Conservation (phyloP, 2,888 invertebrate genomes). For the Philopedon plagiatum region DNA sequence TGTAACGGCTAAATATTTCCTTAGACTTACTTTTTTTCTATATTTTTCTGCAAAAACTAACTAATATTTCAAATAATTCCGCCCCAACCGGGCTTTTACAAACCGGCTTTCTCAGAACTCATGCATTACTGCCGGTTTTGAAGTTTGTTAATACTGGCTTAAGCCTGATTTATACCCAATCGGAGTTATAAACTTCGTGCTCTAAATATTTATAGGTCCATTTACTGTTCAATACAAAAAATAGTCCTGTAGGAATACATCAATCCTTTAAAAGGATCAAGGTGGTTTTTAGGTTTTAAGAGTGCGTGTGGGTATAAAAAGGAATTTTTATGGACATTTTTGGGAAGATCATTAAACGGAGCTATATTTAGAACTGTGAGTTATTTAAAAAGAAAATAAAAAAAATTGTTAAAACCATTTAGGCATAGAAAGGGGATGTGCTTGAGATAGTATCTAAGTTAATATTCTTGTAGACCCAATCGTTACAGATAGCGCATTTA, state of each 20-base stretch:
- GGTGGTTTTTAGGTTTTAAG: not conserved
- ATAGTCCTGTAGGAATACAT: conserved; percentile 17
- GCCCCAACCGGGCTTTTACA: not conserved
- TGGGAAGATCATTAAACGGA: no score
- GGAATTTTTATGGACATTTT: not conserved
- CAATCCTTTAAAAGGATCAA: conserved; percentile 25
- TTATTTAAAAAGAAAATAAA: no score
- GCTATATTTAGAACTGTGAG: no score
- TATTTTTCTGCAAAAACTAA: not conserved
- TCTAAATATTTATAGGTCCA: conserved; percentile 29
- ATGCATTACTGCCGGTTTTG: conserved; percentile 5
- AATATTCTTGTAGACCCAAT: no score
- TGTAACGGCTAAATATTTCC: no score
- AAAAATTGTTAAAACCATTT: no score
- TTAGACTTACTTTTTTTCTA: no score
- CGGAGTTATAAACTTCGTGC: conserved; percentile 14
- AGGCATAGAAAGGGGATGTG: no score
- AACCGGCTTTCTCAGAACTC: not conserved
- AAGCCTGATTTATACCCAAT: conserved; percentile 25
- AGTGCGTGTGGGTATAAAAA: not conserved
- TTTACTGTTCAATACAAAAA: conserved; percentile 21
- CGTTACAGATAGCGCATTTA: no score
- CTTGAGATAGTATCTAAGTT: no score
- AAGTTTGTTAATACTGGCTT: conserved; percentile 28
- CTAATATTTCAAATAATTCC: not conserved